Evolutionary conservation across 2,888 invertebrate species (phyloP), one percentile per base, ranked within the genome.

Genomic region (Coelogynopora nodosa): DNA sequence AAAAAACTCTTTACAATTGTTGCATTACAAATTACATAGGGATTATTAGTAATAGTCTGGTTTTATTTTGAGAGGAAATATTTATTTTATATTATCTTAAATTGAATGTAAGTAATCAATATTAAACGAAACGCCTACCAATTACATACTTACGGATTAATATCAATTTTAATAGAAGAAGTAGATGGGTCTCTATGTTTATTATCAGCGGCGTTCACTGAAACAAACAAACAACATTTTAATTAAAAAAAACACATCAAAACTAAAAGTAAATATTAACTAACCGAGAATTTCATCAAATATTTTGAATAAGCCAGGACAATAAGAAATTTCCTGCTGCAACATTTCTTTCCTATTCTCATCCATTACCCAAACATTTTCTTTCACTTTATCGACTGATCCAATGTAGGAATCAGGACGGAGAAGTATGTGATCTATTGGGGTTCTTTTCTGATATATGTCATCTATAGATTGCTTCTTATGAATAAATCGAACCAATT

Each of bases 361-460:
- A 90, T 97, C 95, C 91, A 94, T 96, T 0, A 98, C 94, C 98
- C 98, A 99, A 97, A 98, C 97, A 0, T 91, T 91, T 90, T 91
- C 90, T n/a, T 92, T 92, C 13, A 91, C 89, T 80, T 90, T 90
- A 88, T 93, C 93, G 0, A 93, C 92, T 86, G 93, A 93, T 89
- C 99, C 99, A 89, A 99, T 98, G 90, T 99, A 99, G 0, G 98
- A 97, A 91, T 99, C 99, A 0, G 99, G 99, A 90, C 99, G 94
- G 67, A 99, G 94, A 85, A 99, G 93, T 90, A 99, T 97, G 90
- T 99, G 99, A 92, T 99, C 99, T 89, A 98, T 92, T 91, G 98
- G 99, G 0, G 97, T 95, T 92, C 98, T 98, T 92, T 99, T 99
- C 93, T 99, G 98, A 91, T 99, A 99, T 28, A 84, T 87, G 31